Percentiles rank a stretch among this genome's conserved stretches.
These are phyloP conservation scores for Helicoverpa armigera DNA, from an alignment of 1,140 invertebrate species.

Conservation along the genomic window DNA sequence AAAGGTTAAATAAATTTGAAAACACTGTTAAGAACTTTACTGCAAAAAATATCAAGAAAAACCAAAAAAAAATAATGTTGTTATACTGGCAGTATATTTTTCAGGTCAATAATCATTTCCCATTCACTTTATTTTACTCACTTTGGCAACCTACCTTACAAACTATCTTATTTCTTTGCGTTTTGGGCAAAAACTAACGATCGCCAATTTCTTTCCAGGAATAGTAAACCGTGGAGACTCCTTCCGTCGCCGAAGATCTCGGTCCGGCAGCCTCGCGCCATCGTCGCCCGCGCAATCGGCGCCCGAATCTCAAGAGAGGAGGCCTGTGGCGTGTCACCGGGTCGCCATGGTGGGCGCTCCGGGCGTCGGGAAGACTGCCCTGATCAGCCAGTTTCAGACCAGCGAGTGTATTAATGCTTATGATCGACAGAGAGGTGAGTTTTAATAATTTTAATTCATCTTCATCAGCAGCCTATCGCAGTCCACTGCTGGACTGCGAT, in stretches of 20 bases:
- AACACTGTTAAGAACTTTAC: no score
- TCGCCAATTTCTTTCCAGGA: constrained; percentile 86
- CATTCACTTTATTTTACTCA: no score
- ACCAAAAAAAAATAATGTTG: no score
- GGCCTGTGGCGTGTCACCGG: constrained; percentile 88
- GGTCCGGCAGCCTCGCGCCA: constrained; percentile 92
- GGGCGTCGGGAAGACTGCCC: constrained; percentile 96
- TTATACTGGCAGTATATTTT: no score
- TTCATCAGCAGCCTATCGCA: no score
- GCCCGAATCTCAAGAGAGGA: constrained; percentile 73
- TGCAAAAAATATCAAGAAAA: no score
- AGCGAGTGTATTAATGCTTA: constrained; percentile 98
- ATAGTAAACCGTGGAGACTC: constrained; percentile 96
- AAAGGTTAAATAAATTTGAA: no score
- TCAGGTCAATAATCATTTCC: no score
- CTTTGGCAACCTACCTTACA: no score
- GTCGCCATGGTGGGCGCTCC: constrained; percentile 94
- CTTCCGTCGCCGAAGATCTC: constrained; percentile 92
- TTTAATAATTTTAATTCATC: no score
- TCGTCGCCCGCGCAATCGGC: constrained; percentile 78
- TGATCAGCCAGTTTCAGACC: constrained; percentile 97
- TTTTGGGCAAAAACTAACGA: background rate
- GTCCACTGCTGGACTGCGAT: no score
- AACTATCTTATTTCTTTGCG: no score
- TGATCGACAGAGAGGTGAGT: constrained; percentile 91